phyloP scores from a whole-genome alignment of 2,888 invertebrate species.

The Calliopum simillimum region DNA sequence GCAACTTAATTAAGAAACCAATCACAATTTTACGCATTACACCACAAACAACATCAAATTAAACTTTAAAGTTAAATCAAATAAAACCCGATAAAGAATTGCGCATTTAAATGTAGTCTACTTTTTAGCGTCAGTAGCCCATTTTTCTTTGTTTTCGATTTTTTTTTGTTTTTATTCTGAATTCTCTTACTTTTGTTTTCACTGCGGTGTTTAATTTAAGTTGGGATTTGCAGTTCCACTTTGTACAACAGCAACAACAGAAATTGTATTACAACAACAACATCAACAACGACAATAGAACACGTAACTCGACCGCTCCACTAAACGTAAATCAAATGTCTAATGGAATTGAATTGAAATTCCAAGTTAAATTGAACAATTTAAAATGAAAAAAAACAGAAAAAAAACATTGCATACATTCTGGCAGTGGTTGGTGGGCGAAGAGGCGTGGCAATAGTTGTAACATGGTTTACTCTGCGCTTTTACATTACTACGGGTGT shows the following conservation, averaged over 20 bases:
- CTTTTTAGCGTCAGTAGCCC: background rate
- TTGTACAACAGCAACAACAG: background rate
- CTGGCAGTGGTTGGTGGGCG: too few relatives aligned
- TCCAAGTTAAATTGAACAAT: conserved; percentile 23
- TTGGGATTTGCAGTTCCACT: background rate
- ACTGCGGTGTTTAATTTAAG: conserved; percentile 7
- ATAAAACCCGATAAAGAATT: background rate
- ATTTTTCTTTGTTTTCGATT: too few relatives aligned
- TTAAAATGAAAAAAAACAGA: background rate
- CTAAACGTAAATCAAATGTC: background rate
- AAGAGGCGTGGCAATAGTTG: too few relatives aligned
- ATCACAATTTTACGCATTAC: too few relatives aligned
- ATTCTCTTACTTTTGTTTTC: background rate
- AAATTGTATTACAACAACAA: background rate
- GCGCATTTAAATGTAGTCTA: conserved; percentile 9
- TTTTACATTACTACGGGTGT: too few relatives aligned
- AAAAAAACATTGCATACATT: too few relatives aligned
- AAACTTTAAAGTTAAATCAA: background rate
- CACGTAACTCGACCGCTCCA: background rate
- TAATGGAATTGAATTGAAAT: background rate
- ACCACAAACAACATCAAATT: too few relatives aligned
- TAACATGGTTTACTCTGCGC: too few relatives aligned
- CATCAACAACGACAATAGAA: background rate
- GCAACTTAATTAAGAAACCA: too few relatives aligned
- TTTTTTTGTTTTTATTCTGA: background rate